phyloP scores from a whole-genome alignment of 2,797 vertebrate genomes.

The Morus bassanus region DNA sequence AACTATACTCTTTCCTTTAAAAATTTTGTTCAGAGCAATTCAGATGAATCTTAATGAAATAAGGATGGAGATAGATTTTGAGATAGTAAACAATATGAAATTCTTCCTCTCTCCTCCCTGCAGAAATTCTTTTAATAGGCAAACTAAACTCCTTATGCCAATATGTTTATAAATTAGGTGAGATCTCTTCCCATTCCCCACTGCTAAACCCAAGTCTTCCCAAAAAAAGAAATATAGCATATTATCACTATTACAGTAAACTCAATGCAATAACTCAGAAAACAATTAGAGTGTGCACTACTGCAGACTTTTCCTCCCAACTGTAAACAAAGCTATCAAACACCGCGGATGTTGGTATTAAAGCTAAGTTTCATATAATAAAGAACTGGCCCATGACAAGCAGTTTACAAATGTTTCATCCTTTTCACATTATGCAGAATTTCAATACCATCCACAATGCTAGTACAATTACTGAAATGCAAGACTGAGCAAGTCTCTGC shows the following conservation, averaged over 20 bases:
- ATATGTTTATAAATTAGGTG: slow-evolving; percentile 29
- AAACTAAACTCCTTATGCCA: slow-evolving; percentile 40
- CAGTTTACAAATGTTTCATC: slow-evolving; percentile 75
- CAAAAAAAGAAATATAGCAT: slow-evolving; percentile 55
- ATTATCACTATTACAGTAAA: slow-evolving; percentile 57
- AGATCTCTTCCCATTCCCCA: slow-evolving; percentile 45
- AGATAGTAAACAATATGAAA: slow-evolving; percentile 8
- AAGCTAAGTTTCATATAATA: slow-evolving; percentile 81
- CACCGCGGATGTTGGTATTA: slow-evolving; percentile 81
- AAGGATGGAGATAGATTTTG: slow-evolving; percentile 8
- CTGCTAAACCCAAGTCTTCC: slow-evolving; percentile 46
- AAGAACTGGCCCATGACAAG: slow-evolving; percentile 82
- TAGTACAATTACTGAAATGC: slow-evolving; percentile 69
- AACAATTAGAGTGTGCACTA: slow-evolving; percentile 62
- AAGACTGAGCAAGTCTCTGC: slow-evolving; percentile 56
- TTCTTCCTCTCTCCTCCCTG: not conserved
- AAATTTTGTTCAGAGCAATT: not conserved
- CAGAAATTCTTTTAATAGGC: not conserved
- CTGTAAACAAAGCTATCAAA: slow-evolving; percentile 74
- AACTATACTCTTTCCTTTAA: slow-evolving; percentile 15
- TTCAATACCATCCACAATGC: slow-evolving; percentile 74
- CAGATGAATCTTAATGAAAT: slow-evolving; percentile 31
- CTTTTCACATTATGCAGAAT: slow-evolving; percentile 79
- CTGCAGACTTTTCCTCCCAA: slow-evolving; percentile 60
- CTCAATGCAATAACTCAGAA: slow-evolving; percentile 49